A percentile compares a stretch with the other conserved stretches of the same genome.
Conservation (phyloP, 2,113 vertebrate species). For the Oncorhynchus gorbuscha region DNA sequence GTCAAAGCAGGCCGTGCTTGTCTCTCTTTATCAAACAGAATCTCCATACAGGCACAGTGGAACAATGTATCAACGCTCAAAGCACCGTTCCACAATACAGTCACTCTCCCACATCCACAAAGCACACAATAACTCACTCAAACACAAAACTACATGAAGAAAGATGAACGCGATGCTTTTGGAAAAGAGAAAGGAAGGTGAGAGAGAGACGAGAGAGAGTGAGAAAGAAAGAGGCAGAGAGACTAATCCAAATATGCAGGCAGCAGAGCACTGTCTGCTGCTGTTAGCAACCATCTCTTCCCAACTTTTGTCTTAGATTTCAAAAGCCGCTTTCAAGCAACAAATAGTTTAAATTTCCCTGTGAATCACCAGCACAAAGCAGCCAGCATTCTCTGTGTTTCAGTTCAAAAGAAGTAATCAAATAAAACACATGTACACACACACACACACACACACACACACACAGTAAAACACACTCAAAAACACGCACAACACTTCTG, state of each 20-base stretch:
- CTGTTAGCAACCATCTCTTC: slow-evolving; percentile 53
- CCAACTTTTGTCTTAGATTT: slow-evolving; percentile 67
- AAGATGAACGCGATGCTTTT: slow-evolving; percentile 42
- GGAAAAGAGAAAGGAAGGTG: slow-evolving; percentile 19
- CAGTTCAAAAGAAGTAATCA: slow-evolving; percentile 50
- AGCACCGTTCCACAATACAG: slow-evolving; percentile 45
- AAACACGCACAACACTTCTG: background rate
- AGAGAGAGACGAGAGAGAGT: background rate
- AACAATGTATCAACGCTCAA: slow-evolving; percentile 39
- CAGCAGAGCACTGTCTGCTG: slow-evolving; percentile 40
- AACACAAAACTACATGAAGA: slow-evolving; percentile 43
- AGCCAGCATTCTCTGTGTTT: slow-evolving; percentile 33
- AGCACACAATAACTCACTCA: slow-evolving; percentile 57
- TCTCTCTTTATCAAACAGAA: slow-evolving; percentile 28
- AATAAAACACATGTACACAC: slow-evolving; percentile 26
- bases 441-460: slow-evolving; percentile 17
- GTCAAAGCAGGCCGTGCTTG: slow-evolving; percentile 4
- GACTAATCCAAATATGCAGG: slow-evolving; percentile 48
- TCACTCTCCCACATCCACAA: slow-evolving; percentile 49
- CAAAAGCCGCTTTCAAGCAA: slow-evolving; percentile 65
- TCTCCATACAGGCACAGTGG: slow-evolving; percentile 17
- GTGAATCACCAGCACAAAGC: slow-evolving; percentile 39
- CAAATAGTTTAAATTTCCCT: slow-evolving; percentile 64
- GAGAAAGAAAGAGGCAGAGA: background rate
- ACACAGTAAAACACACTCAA: background rate